Evolutionary conservation across 2,888 invertebrate genomes (phyloP), one percentile per base, ranked within the genome.

Genomic region (Argyra leucocephala): DNA sequence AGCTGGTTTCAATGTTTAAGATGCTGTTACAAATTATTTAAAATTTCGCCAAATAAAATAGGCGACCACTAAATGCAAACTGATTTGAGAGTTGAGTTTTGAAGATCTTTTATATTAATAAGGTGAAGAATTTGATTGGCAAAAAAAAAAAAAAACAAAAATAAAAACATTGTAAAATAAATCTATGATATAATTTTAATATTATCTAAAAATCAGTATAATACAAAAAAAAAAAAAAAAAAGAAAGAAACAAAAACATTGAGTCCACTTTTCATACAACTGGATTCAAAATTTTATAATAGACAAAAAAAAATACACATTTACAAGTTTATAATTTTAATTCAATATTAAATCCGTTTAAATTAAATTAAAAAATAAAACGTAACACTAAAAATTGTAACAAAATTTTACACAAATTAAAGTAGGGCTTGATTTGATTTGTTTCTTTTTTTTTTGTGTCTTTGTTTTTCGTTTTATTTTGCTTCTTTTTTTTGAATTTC

Each of bases 121-220:
- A 48, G 48, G 48, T 48, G 48, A 48, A 48, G n/a, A 48, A 48
- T 48, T 48, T 48, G 48, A 48, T 48, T 48, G 18, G 48, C 48
- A 48, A 48, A 48, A 48, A 48, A 48, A 31, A 31, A 31, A 7
- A 5, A 7, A 31, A 5, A 31, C 31, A 31, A 7, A 31, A 31
- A 7, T 31, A 7, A 7, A 31, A n/a, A n/a, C n/a, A 10, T 31
- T 31, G 7, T 31, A 12, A 48, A 48, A 48, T 48, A 18, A 48
- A n/a, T n/a, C n/a, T n/a, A 48, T 48, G 48, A 48, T 48, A 48
- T 48, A 48, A 48, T 48, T 48, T 48, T 48, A 48, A 48, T 48
- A 18, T 48, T n/a, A 48, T 48, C 48, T 48, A 5, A 48, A 48
- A 48, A 18, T n/a, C 12, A 18, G 12, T 48, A 18, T 18, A n/a